phyloP scores from a whole-genome alignment of 2,113 vertebrate genomes.

The Osmerus mordax region DNA sequence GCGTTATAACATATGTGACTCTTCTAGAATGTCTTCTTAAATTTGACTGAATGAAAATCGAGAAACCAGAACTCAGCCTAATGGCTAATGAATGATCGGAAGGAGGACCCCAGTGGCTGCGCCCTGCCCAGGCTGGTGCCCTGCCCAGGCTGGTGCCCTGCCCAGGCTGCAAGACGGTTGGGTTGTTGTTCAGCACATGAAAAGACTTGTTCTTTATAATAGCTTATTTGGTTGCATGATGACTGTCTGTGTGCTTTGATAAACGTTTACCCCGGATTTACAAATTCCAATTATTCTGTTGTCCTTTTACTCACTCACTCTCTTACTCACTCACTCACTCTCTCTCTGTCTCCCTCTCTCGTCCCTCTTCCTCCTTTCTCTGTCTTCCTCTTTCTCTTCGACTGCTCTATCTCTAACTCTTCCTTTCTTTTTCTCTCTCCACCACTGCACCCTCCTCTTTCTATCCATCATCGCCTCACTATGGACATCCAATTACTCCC shows the following conservation, averaged over 20 bases:
- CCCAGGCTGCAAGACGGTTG: constrained; percentile 35
- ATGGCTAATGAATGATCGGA: not conserved
- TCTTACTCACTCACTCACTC: not conserved
- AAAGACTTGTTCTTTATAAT: constrained; percentile 48
- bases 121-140: constrained; percentile 37
- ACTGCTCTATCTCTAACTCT: constrained; percentile 13
- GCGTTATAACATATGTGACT: no score
- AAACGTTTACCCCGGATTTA: constrained; percentile 33
- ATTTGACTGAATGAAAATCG: no score
- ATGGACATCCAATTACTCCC: constrained; percentile 72
- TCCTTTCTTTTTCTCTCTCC: constrained; percentile 34
- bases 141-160: no score
- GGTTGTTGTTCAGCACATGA: constrained; percentile 26
- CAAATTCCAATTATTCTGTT: constrained; percentile 13
- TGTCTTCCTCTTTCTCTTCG: constrained; percentile 11
- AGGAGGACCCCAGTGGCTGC: constrained; percentile 35
- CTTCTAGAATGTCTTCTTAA: no score
- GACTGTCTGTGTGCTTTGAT: constrained; percentile 21
- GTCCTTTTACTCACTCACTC: not conserved
- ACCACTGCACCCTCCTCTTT: constrained; percentile 25
- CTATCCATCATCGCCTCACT: constrained; percentile 41
- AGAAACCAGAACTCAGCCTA: not conserved
- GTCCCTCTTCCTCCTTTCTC: not conserved
- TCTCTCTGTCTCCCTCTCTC: constrained; percentile 10
- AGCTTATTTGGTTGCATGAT: constrained; percentile 52